Evolutionary conservation across 2,888 invertebrate genomes (phyloP), one percentile per base, ranked within the genome.

Genomic region (Pheosia gnoma): DNA sequence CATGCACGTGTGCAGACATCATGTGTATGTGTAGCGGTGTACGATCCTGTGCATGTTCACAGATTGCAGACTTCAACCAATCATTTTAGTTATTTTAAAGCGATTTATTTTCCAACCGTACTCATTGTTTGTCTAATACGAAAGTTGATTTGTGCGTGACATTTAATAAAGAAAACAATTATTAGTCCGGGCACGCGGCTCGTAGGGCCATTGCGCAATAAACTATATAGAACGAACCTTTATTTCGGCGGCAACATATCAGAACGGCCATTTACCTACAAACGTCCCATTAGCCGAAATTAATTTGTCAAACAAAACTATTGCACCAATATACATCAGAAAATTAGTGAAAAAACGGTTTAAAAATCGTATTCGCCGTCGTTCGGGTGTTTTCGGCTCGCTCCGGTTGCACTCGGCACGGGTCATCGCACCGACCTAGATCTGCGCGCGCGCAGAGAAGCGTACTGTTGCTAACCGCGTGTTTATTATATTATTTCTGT

Each of bases 391-490:
- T 61, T 52, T 77, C 80, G 81, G 65, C 53, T 60, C 58, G 49
- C 65, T 62, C 81, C 83, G 79, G 72, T 60, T 49, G 59, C 67
- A 63, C 67, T 80, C 75, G 75, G 75, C 72, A 67, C 83, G 83
- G 86, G 83, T 85, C 87, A 83, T 84, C 81, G 86, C 77, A 77
- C 87, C 79, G 87, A 81, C 87, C 87, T 68, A 87, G 82, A 80
- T 88, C 79, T 70, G 75, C 77, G 66, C 71, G 65, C 60, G 78
- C 73, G 72, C 73, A 74, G 63, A 64, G 70, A 57, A 57, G 38
- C 60, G 56, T 36, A 39, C 60, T 72, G 78, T 77, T 77, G 68
- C 78, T 72, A 77, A 68, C 68, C 63, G 72, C 62, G 59, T 55
- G 60, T 63, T 70, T 74, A 77, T 77, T 68, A 67, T 71, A 67